Percentiles rank a stretch among this genome's conserved stretches.
Conservation (phyloP, 30 jellyfish, hydroid and myxozoan genomes). For the Pseudorhiza aurosa region DNA sequence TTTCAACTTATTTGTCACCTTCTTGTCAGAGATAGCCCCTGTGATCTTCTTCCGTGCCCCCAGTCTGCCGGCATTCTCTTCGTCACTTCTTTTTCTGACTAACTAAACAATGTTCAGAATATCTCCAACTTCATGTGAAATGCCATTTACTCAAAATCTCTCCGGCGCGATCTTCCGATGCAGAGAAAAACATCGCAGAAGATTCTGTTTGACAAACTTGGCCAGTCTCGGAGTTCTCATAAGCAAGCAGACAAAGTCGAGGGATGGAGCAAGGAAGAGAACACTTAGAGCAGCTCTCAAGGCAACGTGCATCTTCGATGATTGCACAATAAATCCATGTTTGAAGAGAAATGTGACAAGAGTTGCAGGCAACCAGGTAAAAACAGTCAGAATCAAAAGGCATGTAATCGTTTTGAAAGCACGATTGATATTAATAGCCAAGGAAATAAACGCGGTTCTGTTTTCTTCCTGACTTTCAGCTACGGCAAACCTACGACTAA, state of each 20-base stretch:
- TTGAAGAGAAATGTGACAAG: background rate
- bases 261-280: conserved; percentile 9
- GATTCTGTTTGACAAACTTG: background rate
- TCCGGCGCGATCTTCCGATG: too few relatives aligned
- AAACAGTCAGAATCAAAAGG: background rate
- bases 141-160: too few relatives aligned
- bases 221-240: background rate
- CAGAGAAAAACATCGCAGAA: too few relatives aligned
- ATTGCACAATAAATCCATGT: background rate
- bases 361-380: conserved; percentile 36
- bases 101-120: too few relatives aligned
- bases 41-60: too few relatives aligned
- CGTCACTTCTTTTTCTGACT: too few relatives aligned
- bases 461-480: background rate
- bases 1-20: too few relatives aligned
- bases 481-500: background rate
- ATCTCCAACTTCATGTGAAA: too few relatives aligned
- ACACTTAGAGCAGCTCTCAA: background rate
- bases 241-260: conserved; percentile 10
- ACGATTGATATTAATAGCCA: background rate
- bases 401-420: background rate
- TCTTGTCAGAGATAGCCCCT: too few relatives aligned
- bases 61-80: too few relatives aligned
- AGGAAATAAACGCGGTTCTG: background rate
- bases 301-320: conserved; percentile 6